Base-by-base conservation (phyloP, 1,140 invertebrate genomes). In the Formica selysi region DNA sequence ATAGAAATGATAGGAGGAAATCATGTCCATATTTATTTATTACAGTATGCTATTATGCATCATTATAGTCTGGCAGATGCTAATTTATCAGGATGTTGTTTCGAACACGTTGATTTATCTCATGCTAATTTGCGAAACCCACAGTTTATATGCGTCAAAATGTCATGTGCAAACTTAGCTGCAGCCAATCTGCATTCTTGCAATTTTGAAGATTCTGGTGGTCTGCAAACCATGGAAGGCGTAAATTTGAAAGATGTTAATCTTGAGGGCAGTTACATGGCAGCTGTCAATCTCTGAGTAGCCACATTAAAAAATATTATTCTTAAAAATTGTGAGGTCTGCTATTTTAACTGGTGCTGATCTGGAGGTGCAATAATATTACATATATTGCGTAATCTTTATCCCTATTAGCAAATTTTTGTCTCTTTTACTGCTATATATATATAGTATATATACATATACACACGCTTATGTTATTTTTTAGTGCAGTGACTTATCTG, bases 161-260 rank as follows among this genome's bases (percentile, higher is more conserved):
- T 99, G 95, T 94, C 98, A 0, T 99, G 98, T 96, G 98, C 98
- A 16, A 99, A 98, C 22, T 96, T 99, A 94, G 98, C 99, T 96
- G 97, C 97, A 38, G 97, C 98, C 8, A 98, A 97, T 93, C 95
- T 99, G 71, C 96, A 96, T 91, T 97, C 97, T 0, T 99, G 98
- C 92, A 99, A 99, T 95, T 99, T 99, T 95, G 97, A 98, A 94
- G 98, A 98, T 95, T 98, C 98, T 0, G 96, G 95, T 4, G 98
- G 98, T 32, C 94, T 95, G 97, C 98, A 3, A 98, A 98, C 22
- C 92, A 97, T 99, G 96, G 98, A 99, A 96, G 22, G 22, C 22
- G 22, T 98, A 0, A 98, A 99, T 95, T 95, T 99, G 84, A 98
- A 98, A 96, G 97, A 97, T 89, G 98, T 98, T 1, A 98, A 98